A percentile compares a stretch with the other conserved stretches of the same genome.
phyloP scores from a whole-genome alignment of 1,140 invertebrate species.

The Orius laevigatus region DNA sequence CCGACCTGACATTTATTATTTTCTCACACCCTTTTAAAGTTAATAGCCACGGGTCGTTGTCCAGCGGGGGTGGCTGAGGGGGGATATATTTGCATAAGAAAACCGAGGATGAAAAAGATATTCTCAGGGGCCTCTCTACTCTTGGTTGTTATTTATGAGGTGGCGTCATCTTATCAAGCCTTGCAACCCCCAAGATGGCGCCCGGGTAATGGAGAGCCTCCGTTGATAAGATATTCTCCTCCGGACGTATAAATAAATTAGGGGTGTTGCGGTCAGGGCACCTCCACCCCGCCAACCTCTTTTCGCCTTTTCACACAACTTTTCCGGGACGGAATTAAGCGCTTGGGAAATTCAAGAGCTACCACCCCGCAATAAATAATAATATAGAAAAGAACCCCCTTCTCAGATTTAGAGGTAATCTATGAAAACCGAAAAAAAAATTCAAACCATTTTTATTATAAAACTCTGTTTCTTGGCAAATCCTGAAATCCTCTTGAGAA shows the following conservation, averaged over 20 bases:
- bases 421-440: background rate
- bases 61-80: background rate
- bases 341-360: slow-evolving; percentile 6
- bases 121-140: slow-evolving; percentile 1
- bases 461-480: background rate
- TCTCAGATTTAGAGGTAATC: background rate
- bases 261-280: slow-evolving; percentile 5
- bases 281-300: background rate
- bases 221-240: slow-evolving; percentile 11
- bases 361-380: slow-evolving; percentile 5
- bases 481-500: too few relatives aligned
- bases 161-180: slow-evolving; percentile 10
- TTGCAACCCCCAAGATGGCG: slow-evolving; percentile 10
- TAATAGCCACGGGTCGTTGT: too few relatives aligned
- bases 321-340: slow-evolving; percentile 9
- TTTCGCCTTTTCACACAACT: slow-evolving; percentile 5
- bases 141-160: slow-evolving; percentile 10
- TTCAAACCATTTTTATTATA: background rate
- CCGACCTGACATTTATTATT: too few relatives aligned
- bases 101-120: slow-evolving; percentile 5
- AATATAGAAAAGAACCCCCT: background rate
- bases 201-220: slow-evolving; percentile 9
- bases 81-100: slow-evolving; percentile 5
- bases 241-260: slow-evolving; percentile 13
- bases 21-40: too few relatives aligned